Evolutionary conservation across 2,888 invertebrate species (phyloP).

Genomic region (Pristionchus mayeri): DNA sequence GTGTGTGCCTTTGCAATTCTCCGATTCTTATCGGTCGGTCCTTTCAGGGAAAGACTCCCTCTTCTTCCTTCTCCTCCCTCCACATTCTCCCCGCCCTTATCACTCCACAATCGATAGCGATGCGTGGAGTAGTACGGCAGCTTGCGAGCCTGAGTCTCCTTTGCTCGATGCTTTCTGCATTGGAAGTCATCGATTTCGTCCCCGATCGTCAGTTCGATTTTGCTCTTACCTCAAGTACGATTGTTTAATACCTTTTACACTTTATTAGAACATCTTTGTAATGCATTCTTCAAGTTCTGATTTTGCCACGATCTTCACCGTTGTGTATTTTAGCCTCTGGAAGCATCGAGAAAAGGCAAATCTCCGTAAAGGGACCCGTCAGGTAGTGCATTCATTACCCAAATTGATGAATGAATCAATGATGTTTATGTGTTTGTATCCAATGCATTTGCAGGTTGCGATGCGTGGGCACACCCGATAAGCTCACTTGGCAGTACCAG

Average conservation of each 20-base stretch:
- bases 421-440: background rate
- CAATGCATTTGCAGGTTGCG: background rate
- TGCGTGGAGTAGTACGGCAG: background rate
- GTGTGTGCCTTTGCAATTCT: background rate
- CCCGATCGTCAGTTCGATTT: constrained; percentile 50
- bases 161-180: background rate
- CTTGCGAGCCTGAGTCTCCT: background rate
- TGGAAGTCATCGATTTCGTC: constrained; percentile 40
- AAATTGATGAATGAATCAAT: background rate
- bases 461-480: background rate
- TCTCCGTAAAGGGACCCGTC: constrained; percentile 22
- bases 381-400: too few species aligned
- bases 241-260: background rate
- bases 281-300: background rate
- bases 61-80: background rate
- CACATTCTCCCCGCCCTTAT: background rate
- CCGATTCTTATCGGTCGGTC: background rate
- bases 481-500: background rate
- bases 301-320: background rate
- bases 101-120: constrained; percentile 21
- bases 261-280: too few species aligned
- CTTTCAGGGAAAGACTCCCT: background rate
- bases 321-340: constrained; percentile 13
- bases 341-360: constrained; percentile 12
- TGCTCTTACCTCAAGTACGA: constrained; percentile 43